Evolutionary conservation across 1,140 invertebrate species (phyloP).

Genomic region (Solen grandis): DNA sequence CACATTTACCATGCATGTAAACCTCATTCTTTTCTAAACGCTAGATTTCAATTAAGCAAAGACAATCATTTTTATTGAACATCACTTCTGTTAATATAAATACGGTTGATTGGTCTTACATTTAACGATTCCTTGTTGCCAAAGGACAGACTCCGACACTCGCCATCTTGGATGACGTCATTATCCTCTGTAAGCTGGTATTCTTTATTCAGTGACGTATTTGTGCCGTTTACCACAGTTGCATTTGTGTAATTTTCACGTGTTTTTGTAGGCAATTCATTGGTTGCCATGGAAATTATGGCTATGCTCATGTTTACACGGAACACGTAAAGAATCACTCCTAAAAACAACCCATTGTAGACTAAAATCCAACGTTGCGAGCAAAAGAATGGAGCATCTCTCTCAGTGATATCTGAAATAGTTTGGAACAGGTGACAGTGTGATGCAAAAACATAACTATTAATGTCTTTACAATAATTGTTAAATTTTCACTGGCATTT

Average conservation of each 20-base stretch:
- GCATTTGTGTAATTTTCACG: neutral
- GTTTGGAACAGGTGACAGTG: neutral
- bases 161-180: neutral
- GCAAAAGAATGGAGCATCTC: neutral
- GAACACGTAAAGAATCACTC: neutral
- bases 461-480: too few species aligned
- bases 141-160: neutral
- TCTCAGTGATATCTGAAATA: neutral
- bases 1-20: too few species aligned
- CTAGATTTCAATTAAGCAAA: too few species aligned
- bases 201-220: too few species aligned
- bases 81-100: too few species aligned
- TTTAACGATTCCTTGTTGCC: neutral
- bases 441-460: neutral
- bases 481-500: too few species aligned
- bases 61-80: too few species aligned
- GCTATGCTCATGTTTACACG: constrained; percentile 20
- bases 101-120: neutral
- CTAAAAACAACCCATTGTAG: neutral
- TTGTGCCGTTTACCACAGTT: neutral
- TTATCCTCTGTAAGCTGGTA: neutral
- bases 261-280: neutral
- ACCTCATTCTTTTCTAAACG: too few species aligned
- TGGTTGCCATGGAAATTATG: constrained; percentile 7
- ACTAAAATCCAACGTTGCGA: neutral